Evolutionary conservation across 2,888 invertebrate species (phyloP).

Genomic region (Lasioglossum figueresi): DNA sequence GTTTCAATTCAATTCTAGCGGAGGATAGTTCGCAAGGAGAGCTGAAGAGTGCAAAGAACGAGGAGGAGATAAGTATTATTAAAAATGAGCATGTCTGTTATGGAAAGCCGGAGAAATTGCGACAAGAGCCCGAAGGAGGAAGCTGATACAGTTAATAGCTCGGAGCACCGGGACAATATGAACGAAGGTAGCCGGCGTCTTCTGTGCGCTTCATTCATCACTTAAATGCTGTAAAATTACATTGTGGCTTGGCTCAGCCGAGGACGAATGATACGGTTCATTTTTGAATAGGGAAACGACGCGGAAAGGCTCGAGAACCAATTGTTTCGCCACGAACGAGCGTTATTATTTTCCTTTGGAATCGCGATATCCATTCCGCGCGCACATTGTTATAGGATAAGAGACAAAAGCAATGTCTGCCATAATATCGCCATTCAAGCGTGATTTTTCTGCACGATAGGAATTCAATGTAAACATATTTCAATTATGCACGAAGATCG

Average conservation of each 20-base stretch:
- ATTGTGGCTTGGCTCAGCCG: slow-evolving; percentile 56
- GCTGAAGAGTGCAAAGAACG: neutral
- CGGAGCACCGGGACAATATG: slow-evolving; percentile 50
- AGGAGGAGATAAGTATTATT: neutral
- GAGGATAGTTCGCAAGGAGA: neutral
- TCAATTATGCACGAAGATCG: neutral
- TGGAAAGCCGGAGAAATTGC: slow-evolving; percentile 14
- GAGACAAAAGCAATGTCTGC: neutral
- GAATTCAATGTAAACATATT: slow-evolving; percentile 38
- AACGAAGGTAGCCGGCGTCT: slow-evolving; percentile 49
- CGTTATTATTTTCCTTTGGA: slow-evolving; percentile 35
- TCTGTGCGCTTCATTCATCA: slow-evolving; percentile 62
- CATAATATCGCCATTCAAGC: slow-evolving; percentile 28
- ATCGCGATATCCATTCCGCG: slow-evolving; percentile 4
- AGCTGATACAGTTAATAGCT: slow-evolving; percentile 59
- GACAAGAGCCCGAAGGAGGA: slow-evolving; percentile 9
- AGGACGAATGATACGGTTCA: slow-evolving; percentile 19
- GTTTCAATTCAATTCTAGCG: neutral
- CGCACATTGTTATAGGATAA: neutral
- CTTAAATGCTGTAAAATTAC: slow-evolving; percentile 69
- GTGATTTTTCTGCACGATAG: slow-evolving; percentile 21
- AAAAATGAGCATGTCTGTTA: slow-evolving; percentile 16
- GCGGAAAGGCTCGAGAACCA: slow-evolving; percentile 55
- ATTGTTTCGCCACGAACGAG: slow-evolving; percentile 45
- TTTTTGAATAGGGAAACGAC: slow-evolving; percentile 54